Conservation (phyloP, 1,140 invertebrate genomes). For the Drosophila asahinai region DNA sequence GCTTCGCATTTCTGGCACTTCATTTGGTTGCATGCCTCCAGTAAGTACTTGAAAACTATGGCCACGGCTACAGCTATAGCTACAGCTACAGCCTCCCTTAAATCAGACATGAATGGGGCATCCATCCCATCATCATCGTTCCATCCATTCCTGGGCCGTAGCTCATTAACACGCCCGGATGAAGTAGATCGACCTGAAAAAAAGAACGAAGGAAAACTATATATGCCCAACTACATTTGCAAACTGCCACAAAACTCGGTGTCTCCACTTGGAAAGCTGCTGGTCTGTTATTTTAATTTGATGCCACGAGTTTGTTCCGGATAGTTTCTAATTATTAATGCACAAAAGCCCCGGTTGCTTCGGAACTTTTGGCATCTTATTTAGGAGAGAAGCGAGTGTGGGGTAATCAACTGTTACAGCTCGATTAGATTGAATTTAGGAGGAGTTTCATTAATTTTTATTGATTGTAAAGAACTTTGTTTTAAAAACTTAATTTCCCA, state of each 20-base stretch:
- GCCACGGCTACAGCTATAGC: conserved; percentile 10
- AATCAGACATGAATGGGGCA: conserved; percentile 58
- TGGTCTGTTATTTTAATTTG: conserved; percentile 54
- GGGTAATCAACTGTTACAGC: background rate
- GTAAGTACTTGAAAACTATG: conserved; percentile 31
- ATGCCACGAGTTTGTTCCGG: conserved; percentile 38
- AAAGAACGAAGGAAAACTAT: conserved; percentile 18
- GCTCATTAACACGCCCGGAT: conserved; percentile 61
- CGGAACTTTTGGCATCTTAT: conserved; percentile 5
- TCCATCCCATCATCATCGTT: conserved; percentile 26
- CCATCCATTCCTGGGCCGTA: conserved; percentile 37
- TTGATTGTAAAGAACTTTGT: background rate
- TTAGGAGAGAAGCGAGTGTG: background rate
- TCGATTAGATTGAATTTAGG: background rate
- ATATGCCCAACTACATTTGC: conserved; percentile 22
- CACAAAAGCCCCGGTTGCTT: conserved; percentile 25
- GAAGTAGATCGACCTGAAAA: conserved; percentile 60
- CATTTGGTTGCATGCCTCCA: conserved; percentile 64
- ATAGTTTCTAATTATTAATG: conserved; percentile 51
- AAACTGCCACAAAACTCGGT: conserved; percentile 35
- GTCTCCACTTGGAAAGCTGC: conserved; percentile 45
- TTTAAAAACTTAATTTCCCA: too few relatives aligned
- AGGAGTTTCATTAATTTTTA: background rate
- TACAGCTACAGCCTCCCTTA: conserved; percentile 1
- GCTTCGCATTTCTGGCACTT: conserved; percentile 80